phyloP scores from a whole-genome alignment of 1,140 invertebrate genomes.

The Patella vulgata region DNA sequence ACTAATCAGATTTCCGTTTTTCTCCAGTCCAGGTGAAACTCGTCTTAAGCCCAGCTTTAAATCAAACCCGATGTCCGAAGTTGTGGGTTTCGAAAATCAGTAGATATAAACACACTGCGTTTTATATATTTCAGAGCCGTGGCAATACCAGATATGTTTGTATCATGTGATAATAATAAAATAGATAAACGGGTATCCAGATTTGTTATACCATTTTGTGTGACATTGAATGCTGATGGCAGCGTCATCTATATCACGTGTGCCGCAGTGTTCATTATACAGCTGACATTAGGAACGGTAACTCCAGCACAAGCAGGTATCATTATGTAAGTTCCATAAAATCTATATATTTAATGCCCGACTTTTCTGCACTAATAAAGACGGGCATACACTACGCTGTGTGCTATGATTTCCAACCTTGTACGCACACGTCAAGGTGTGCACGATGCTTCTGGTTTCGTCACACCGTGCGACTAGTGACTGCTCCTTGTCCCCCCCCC shows the following conservation, averaged over 20 bases:
- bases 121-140: slow-evolving; percentile 53
- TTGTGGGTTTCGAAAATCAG: too few species aligned
- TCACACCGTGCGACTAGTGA: not conserved
- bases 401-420: not conserved
- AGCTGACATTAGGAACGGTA: slow-evolving; percentile 85
- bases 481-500: not conserved
- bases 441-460: not conserved
- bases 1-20: too few species aligned
- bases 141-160: slow-evolving; percentile 59
- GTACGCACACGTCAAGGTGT: not conserved
- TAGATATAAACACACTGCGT: too few species aligned
- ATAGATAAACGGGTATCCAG: slow-evolving; percentile 62
- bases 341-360: not conserved
- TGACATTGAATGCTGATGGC: slow-evolving; percentile 94
- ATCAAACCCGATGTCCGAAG: too few species aligned
- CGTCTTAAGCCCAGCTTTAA: too few species aligned
- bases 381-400: not conserved
- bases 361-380: not conserved
- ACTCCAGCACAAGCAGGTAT: slow-evolving; percentile 68
- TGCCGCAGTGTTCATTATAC: slow-evolving; percentile 90
- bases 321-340: slow-evolving; percentile 72
- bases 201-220: slow-evolving; percentile 90
- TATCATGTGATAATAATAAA: slow-evolving; percentile 46
- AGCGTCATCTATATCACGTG: slow-evolving; percentile 90
- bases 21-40: too few species aligned